These are phyloP conservation scores for Otus scops DNA, from an alignment of 2,797 vertebrate genomes.

Conservation along the genomic window DNA sequence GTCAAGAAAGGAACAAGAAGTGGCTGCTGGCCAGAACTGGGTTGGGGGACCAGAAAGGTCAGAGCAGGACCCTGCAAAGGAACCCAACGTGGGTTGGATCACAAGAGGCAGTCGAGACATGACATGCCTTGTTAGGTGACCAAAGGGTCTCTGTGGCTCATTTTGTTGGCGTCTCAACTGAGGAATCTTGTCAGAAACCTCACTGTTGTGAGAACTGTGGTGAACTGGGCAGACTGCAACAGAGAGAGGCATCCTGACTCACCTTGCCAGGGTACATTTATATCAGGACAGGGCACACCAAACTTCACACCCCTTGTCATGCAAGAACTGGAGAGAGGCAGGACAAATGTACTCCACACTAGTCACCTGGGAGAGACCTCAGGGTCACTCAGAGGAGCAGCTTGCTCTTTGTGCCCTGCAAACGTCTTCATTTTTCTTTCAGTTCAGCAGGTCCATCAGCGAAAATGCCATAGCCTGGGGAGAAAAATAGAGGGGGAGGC, in stretches of 20 bases:
- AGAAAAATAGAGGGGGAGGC: not conserved
- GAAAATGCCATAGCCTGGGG: not conserved
- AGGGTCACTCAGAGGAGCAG: not conserved
- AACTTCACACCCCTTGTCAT: not conserved
- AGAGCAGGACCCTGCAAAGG: not conserved
- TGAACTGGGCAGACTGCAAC: not conserved
- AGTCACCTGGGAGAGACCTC: not conserved
- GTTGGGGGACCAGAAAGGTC: not conserved
- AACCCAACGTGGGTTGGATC: fast-evolving
- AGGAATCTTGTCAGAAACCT: not conserved
- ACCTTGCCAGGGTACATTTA: not conserved
- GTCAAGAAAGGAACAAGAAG: not conserved
- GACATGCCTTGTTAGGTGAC: not conserved
- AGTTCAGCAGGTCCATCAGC: not conserved
- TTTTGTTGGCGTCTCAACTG: not conserved
- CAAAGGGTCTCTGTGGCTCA: not conserved
- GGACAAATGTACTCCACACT: not conserved
- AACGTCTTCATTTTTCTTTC: not conserved
- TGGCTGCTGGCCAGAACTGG: not conserved
- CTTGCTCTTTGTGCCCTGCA: not conserved
- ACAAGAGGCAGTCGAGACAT: not conserved
- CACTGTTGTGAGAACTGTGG: not conserved
- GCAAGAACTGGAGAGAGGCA: not conserved
- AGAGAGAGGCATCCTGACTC: not conserved
- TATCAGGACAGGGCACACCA: not conserved